Evolutionary conservation across 1,140 invertebrate genomes (phyloP), one percentile per base, ranked within the genome.

Genomic region (Oncopodura yosiiana): DNA sequence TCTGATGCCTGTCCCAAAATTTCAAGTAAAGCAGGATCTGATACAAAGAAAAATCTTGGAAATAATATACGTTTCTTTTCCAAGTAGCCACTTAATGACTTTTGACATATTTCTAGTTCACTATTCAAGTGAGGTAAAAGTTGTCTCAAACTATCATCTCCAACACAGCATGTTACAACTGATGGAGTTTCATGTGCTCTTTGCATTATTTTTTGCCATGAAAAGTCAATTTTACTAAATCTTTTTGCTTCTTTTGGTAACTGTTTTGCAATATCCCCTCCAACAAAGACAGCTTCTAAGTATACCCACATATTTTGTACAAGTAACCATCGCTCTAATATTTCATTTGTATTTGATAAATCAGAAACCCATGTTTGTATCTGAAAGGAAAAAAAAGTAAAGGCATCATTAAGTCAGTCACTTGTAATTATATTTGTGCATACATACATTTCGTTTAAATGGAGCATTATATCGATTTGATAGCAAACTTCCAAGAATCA

Each of bases 291-390:
- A 1, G 93, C 94, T 69, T 98, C 94, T 9, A 98, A 71, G 70
- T 97, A 97, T 0, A 96, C 92, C 94, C 94, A 97, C 80, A 97
- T 86, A 69, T 97, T 97, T 72, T 97, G 94, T 0, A 96, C 93
- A 2, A 93, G 77, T 18, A 98, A 75, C 94, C 94, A 97, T 52
- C 91, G 78, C 72, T 96, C 93, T 38, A 97, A 74, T 62, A 97
- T 93, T 71, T 98, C 94, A 68, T 94, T 94, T 0, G 93, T 95
- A 65, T 93, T 95, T 14, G 91, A 91, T 38, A 98, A 71, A 70
- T 97, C 91, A 52, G 82, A 80, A 1, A 96, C 82, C 93, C 93
- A 98, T 64, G 88, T 84, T 68, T 94, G 90, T 63, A 98, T 96
- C 71, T 95, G 87, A n/a, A n/a, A n/a, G n/a, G n/a, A n/a, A n/a